Evolutionary conservation across 2,797 vertebrate species (phyloP).

Genomic region (Danionella dracula): DNA sequence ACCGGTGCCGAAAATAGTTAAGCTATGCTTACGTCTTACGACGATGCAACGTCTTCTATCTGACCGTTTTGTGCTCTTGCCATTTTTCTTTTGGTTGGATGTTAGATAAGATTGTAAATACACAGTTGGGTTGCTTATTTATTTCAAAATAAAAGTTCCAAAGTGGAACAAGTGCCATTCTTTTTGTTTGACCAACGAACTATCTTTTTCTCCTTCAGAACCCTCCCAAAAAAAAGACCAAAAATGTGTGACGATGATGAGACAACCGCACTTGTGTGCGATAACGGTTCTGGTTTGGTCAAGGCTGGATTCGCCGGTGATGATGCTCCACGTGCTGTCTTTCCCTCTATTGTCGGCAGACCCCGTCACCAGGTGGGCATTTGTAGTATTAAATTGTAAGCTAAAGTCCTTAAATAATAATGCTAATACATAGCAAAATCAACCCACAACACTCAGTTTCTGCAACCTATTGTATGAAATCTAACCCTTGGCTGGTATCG

Average conservation of each 20-base stretch:
- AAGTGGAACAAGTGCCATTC: too few species aligned
- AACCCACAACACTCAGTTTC: too few species aligned
- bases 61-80: too few species aligned
- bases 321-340: slow-evolving; percentile 91
- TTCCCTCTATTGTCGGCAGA: slow-evolving; percentile 95
- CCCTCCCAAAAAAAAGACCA: slow-evolving; percentile 59
- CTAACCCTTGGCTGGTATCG: not conserved
- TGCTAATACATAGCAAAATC: too few species aligned
- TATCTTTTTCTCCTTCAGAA: slow-evolving; percentile 43
- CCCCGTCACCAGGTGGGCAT: slow-evolving; percentile 87
- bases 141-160: too few species aligned
- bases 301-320: slow-evolving; percentile 98
- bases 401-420: too few species aligned
- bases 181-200: not conserved
- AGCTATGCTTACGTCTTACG: too few species aligned
- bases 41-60: too few species aligned
- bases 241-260: slow-evolving; percentile 96
- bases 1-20: slow-evolving; percentile 62
- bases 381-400: too few species aligned
- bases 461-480: not conserved
- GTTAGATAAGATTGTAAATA: too few species aligned
- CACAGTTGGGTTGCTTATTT: too few species aligned
- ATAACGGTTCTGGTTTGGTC: slow-evolving; percentile 94
- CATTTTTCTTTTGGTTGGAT: too few species aligned
- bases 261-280: slow-evolving; percentile 88